Evolutionary conservation across 2,888 invertebrate genomes (phyloP).

Genomic region (Sylvicola fuscatus): DNA sequence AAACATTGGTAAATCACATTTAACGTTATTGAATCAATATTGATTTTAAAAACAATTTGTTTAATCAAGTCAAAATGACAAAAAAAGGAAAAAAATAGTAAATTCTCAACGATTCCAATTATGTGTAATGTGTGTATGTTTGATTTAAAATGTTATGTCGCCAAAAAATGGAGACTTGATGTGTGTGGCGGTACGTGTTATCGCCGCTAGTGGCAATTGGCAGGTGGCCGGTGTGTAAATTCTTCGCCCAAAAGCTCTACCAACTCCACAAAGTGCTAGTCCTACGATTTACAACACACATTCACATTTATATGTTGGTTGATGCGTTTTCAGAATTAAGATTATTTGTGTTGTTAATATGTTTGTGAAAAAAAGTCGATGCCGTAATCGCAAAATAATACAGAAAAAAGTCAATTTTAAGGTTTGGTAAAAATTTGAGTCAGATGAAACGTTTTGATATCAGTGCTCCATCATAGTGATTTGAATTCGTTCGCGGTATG

Average conservation of each 20-base stretch:
- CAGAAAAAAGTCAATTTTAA: background rate
- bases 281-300: slow-evolving; percentile 13
- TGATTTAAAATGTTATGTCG: slow-evolving; percentile 21
- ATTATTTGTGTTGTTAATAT: too few species aligned
- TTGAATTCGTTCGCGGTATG: too few species aligned
- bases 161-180: slow-evolving; percentile 26
- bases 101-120: slow-evolving; percentile 1
- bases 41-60: too few species aligned
- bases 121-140: slow-evolving; percentile 2
- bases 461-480: background rate
- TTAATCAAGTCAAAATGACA: too few species aligned
- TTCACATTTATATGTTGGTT: slow-evolving; percentile 2
- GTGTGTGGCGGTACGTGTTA: slow-evolving; percentile 21
- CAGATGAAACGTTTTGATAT: background rate
- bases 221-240: slow-evolving; percentile 9
- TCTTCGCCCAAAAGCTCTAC: slow-evolving; percentile 21
- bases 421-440: background rate
- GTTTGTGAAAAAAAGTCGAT: too few species aligned
- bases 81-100: background rate
- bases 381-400: too few species aligned
- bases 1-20: too few species aligned
- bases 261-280: slow-evolving; percentile 26
- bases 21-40: too few species aligned
- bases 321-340: background rate
- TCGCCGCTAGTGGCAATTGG: slow-evolving; percentile 17